phyloP scores from a whole-genome alignment of 2,888 invertebrate species.

The Phlogophora meticulosa region DNA sequence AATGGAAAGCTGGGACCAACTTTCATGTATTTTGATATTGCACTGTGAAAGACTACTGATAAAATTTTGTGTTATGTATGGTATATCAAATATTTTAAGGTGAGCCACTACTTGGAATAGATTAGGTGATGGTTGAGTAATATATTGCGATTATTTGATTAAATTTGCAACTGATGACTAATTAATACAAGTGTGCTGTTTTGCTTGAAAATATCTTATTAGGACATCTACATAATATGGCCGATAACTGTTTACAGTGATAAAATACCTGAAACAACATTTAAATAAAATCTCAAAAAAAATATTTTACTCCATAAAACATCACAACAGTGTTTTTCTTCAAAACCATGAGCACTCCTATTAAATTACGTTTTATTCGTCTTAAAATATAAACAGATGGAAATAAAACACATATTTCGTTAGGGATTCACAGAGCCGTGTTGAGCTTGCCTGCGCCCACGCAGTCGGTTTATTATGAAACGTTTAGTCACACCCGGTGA shows the following conservation, averaged over 20 bases:
- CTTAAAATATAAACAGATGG: constrained; percentile 42
- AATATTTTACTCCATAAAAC: constrained; percentile 19
- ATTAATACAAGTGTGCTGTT: constrained; percentile 35
- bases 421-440: constrained; percentile 42
- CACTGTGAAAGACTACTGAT: constrained; percentile 8
- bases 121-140: constrained; percentile 21
- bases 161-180: constrained; percentile 24
- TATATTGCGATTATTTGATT: constrained; percentile 21
- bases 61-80: not conserved
- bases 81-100: constrained; percentile 45
- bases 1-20: no score
- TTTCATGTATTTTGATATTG: no score
- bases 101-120: constrained; percentile 31
- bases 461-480: constrained; percentile 58
- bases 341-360: constrained; percentile 19
- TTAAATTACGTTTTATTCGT: constrained; percentile 34
- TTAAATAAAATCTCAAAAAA: not conserved
- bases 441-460: constrained; percentile 52
- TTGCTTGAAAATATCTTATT: constrained; percentile 17
- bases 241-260: constrained; percentile 13
- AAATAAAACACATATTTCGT: constrained; percentile 50
- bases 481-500: constrained; percentile 60
- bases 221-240: constrained; percentile 17
- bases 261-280: not conserved
- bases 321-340: constrained; percentile 21